Conservation (phyloP, 92 coral and sea anemone species). For the Scolanthus callimorphus region DNA sequence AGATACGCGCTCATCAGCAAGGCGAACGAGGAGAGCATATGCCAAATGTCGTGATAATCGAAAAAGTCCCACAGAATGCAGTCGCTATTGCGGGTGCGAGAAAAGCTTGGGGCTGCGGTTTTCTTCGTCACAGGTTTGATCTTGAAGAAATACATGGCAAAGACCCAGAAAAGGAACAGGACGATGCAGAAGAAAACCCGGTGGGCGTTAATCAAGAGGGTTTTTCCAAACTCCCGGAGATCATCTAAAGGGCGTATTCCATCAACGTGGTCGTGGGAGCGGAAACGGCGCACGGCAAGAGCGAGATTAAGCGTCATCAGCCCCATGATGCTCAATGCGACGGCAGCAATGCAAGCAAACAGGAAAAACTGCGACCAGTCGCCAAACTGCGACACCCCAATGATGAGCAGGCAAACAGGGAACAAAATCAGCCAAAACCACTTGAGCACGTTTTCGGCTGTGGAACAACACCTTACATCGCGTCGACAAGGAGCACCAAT, state of each 20-base stretch:
- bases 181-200: slow-evolving; percentile 50
- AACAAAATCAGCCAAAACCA: slow-evolving; percentile 66
- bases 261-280: slow-evolving; percentile 3
- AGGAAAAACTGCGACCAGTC: slow-evolving; percentile 96
- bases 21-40: slow-evolving; percentile 92
- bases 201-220: slow-evolving; percentile 44
- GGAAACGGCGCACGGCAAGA: slow-evolving; percentile 21
- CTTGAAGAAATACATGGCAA: slow-evolving; percentile 91
- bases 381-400: slow-evolving; percentile 52
- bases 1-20: slow-evolving; percentile 84
- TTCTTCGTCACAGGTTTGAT: slow-evolving; percentile 75
- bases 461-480: slow-evolving; percentile 6
- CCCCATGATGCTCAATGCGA: slow-evolving; percentile 61
- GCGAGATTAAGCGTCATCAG: slow-evolving; percentile 47
- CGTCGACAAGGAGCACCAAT: slow-evolving; percentile 54
- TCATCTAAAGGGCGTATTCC: slow-evolving; percentile 4
- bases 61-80: slow-evolving; percentile 94
- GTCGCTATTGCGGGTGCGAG: slow-evolving; percentile 70
- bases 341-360: slow-evolving; percentile 87
- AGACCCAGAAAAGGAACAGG: slow-evolving; percentile 79
- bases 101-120: slow-evolving; percentile 65
- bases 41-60: slow-evolving; percentile 99
- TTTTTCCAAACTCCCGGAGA: slow-evolving; percentile 6
- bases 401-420: slow-evolving; percentile 73
- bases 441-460: slow-evolving; percentile 47